A percentile compares a stretch with the other conserved stretches of the same genome.
Evolutionary conservation across 2,113 vertebrate genomes (phyloP).

Genomic region (Charina bottae): DNA sequence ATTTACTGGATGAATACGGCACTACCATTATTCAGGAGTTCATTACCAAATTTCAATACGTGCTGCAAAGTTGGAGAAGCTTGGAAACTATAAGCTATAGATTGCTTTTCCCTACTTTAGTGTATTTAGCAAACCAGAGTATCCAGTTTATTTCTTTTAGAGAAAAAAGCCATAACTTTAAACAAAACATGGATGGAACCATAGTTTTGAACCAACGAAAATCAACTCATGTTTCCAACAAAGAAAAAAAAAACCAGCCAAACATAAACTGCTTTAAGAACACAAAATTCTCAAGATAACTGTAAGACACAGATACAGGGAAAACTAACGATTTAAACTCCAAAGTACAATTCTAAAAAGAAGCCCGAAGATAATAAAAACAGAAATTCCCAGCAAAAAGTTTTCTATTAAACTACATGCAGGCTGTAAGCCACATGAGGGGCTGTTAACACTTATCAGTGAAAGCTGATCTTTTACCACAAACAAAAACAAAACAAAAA

Average conservation of each 20-base stretch:
- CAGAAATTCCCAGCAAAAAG: not conserved
- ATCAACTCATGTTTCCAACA: not conserved
- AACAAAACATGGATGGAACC: not conserved
- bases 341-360: not conserved
- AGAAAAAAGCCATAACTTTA: not conserved
- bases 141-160: not conserved
- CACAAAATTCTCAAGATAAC: not conserved
- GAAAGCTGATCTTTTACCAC: not conserved
- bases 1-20: not conserved
- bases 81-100: not conserved
- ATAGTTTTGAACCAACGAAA: not conserved
- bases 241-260: not conserved
- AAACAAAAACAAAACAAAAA: not conserved
- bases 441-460: not conserved
- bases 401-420: not conserved
- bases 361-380: not conserved
- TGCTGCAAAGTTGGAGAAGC: not conserved
- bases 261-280: not conserved
- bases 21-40: not conserved
- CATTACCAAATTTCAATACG: not conserved
- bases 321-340: not conserved
- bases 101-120: not conserved
- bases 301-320: not conserved
- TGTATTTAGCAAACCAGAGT: not conserved
- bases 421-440: not conserved